Evolutionary conservation across 1,140 invertebrate genomes (phyloP).

Genomic region (Papilio glaucus): DNA sequence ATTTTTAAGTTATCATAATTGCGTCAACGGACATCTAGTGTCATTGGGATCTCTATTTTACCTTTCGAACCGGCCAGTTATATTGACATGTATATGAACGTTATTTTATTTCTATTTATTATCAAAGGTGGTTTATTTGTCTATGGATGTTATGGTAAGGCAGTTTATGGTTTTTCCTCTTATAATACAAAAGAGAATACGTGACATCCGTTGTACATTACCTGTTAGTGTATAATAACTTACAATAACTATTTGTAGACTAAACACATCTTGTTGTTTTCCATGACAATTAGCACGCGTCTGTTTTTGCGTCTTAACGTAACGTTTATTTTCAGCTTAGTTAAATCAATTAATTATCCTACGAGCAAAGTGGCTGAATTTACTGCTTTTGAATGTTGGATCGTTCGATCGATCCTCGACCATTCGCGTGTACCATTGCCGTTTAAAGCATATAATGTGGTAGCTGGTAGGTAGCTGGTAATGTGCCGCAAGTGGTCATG

Average conservation of each 20-base stretch:
- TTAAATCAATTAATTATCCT: neutral
- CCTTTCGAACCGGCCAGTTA: neutral
- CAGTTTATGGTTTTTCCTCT: neutral
- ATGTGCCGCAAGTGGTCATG: too few relatives aligned
- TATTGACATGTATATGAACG: neutral
- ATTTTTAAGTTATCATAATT: too few relatives aligned
- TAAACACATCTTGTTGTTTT: constrained; percentile 13
- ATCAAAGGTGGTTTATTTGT: neutral
- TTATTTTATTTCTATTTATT: neutral
- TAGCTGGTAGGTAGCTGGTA: too few relatives aligned
- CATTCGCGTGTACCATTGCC: too few relatives aligned
- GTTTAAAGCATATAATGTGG: too few relatives aligned
- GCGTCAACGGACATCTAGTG: too few relatives aligned
- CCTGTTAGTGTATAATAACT: neutral
- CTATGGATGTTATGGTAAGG: neutral
- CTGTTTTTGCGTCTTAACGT: constrained; percentile 4
- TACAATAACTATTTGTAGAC: constrained; percentile 8
- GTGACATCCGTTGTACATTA: neutral
- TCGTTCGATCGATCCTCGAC: too few relatives aligned
- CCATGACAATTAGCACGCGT: neutral
- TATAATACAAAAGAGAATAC: neutral
- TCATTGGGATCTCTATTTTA: too few relatives aligned
- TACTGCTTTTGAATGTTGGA: too few relatives aligned
- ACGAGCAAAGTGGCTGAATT: too few relatives aligned
- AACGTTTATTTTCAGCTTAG: neutral